Base-by-base conservation (phyloP, 1,140 invertebrate genomes). In the Drosophila nebulosa region DNA sequence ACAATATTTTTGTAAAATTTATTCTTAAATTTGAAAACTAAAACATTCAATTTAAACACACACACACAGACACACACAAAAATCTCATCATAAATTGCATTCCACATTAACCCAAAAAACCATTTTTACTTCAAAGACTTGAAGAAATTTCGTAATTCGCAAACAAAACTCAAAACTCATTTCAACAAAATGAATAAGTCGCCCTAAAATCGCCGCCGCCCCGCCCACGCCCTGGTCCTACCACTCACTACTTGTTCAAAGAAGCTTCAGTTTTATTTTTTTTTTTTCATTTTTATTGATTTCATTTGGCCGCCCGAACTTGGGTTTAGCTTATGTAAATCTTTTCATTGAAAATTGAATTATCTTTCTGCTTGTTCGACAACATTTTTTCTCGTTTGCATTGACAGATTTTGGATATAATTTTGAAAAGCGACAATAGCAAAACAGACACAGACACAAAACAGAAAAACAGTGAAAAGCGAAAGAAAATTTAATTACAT, bases 271-370 rank as follows among this genome's bases (percentile, higher is more conserved):
- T 50, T 50, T 71, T 59, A 36, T 61, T 51, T 18, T 46, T 10
- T 21, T 21, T 46, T 46, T 21, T 42, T 18, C 6, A 9, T 46
- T 46, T 46, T 46, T 27, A 42, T 72, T 36, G 69, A 62, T 58
- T 69, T 57, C 53, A 26, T n/a, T n/a, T n/a, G n/a, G 59, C 46
- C 16, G 61, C 69, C 35, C 46, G 70, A 50, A 26, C 66, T 59
- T 74, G 9, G 27, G 46, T 74, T 67, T 68, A 52, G 71, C 71
- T 74, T 74, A 52, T 74, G n/a, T n/a, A n/a, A n/a, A 67, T 72
- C 42, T 26, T 67, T 74, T 21, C 6, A 21, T 74, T 59, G 10
- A 18, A 74, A 67, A 67, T 74, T 36, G 14, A 67, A 65, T 74
- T 74, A 74, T 74, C n/a, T n/a, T n/a, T n/a, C 46, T 61, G 71